Percentiles rank a stretch among this genome's conserved stretches.
Evolutionary conservation across 2,888 invertebrate genomes (phyloP).

Genomic region (Luperina testacea): DNA sequence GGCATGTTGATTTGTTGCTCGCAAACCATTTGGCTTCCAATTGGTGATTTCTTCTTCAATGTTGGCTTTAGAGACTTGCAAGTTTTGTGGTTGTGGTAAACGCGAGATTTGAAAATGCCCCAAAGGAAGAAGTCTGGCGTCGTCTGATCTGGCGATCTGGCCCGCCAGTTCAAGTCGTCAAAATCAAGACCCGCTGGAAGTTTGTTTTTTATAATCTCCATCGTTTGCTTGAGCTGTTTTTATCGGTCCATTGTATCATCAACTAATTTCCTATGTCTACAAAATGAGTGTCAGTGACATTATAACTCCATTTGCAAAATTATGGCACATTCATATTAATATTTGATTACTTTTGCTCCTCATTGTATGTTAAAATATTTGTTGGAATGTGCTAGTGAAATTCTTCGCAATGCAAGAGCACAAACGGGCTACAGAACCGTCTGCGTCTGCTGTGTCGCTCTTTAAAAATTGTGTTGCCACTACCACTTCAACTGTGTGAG

Average conservation of each 20-base stretch:
- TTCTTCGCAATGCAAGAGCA: not conserved
- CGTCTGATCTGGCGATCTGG: not conserved
- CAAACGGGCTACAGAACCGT: not conserved
- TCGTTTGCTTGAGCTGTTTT: not conserved
- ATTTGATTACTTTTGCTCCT: not conserved
- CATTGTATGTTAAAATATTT: not conserved
- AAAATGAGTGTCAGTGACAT: not conserved
- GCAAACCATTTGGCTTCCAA: not conserved
- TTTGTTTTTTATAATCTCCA: too few species aligned
- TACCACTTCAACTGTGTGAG: constrained; percentile 1
- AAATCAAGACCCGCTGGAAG: not conserved
- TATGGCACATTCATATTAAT: not conserved
- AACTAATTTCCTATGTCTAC: not conserved
- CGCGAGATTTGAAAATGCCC: not conserved
- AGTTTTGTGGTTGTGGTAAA: not conserved
- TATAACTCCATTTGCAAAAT: not conserved
- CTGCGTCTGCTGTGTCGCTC: not conserved
- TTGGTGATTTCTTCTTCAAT: not conserved
- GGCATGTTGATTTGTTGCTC: not conserved
- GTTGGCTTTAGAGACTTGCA: not conserved
- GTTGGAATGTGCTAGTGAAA: not conserved
- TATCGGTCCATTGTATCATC: not conserved
- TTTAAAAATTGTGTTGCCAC: constrained; percentile 32
- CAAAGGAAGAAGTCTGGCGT: not conserved
- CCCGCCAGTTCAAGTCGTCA: not conserved